Conservation (phyloP, 1,140 invertebrate species). For the Cotesia chilonis region DNA sequence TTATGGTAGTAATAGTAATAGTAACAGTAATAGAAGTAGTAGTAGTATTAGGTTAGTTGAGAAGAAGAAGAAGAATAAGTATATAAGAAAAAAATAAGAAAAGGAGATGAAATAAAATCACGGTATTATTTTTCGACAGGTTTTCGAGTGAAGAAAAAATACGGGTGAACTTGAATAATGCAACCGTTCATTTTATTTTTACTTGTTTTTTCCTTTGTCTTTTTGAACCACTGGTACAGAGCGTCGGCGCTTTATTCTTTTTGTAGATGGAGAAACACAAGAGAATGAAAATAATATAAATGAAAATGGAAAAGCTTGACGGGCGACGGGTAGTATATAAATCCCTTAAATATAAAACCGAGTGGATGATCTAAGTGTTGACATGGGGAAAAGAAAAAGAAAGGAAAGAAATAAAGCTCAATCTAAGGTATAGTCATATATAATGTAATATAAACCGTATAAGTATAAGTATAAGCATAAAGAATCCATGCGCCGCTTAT, state of each 20-base stretch:
- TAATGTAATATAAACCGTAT: too few species aligned
- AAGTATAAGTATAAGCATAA: too few species aligned
- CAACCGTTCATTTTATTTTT: neutral
- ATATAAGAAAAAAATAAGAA: neutral
- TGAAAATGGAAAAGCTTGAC: neutral
- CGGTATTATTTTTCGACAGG: neutral
- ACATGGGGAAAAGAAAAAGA: slow-evolving; percentile 18
- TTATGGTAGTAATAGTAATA: too few species aligned
- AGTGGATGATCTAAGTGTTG: slow-evolving; percentile 22
- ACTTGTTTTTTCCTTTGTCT: too few species aligned
- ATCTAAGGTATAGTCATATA: too few species aligned
- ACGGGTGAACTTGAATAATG: slow-evolving; percentile 20
- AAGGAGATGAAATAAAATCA: slow-evolving; percentile 9
- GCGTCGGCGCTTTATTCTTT: neutral
- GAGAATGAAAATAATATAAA: too few species aligned
- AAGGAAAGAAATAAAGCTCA: neutral
- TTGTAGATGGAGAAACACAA: too few species aligned
- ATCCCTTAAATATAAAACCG: too few species aligned
- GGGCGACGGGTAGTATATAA: neutral
- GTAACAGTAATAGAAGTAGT: too few species aligned
- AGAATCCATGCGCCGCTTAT: too few species aligned
- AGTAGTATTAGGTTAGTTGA: too few species aligned
- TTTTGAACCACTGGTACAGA: too few species aligned
- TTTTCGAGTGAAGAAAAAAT: slow-evolving; percentile 19
- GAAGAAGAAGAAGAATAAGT: neutral